Base-by-base conservation (phyloP, 1,140 invertebrate species). In the Zaprionus ornatus region DNA sequence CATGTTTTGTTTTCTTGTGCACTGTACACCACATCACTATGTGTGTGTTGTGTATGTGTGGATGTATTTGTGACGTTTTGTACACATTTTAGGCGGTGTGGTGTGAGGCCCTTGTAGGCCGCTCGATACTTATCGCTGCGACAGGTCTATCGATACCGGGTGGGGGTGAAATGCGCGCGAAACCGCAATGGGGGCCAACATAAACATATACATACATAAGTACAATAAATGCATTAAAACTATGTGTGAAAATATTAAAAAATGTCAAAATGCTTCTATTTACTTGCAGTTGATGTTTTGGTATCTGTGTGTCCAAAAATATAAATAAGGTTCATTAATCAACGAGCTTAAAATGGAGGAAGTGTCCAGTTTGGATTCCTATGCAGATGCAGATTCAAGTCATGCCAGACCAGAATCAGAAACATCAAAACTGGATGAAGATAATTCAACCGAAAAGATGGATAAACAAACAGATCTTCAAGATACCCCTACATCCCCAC, bases 1-100 rank as follows among this genome's bases (percentile, higher is more conserved):
- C 84, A 87, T 87, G 84, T 87, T 87, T 88, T 87, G 85, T 87
- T 87, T 87, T 87, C 87, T 87, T 82, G 84, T 87, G 81, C 84
- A 87, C 84, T 87, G 85, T 87, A 87, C 80, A 83, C 80, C 80
- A 83, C 75, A 78, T 78, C 70, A 71, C 54, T 74, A 45, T 77
- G 68, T 70, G 66, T 79, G 35, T 67, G 79, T 56, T 82, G 77
- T 69, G 60, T 83, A 35, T 67, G 77, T 65, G 35, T 48, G 73
- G 6, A 29, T 75, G 73, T 80, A 67, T 70, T 61, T 65, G 83
- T 87, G 80, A 76, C 74, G 63, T 72, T 84, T 81, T 86, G 84
- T 88, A 88, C 84, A 83, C 83, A 86, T 88, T 88, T 88, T 86
- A 83, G 77, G 80, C 83, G 72, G 73, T 79, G 82, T 83, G 84